Evolutionary conservation across 2,888 invertebrate genomes (phyloP).

Genomic region (Hirtodrosophila alboralis): DNA sequence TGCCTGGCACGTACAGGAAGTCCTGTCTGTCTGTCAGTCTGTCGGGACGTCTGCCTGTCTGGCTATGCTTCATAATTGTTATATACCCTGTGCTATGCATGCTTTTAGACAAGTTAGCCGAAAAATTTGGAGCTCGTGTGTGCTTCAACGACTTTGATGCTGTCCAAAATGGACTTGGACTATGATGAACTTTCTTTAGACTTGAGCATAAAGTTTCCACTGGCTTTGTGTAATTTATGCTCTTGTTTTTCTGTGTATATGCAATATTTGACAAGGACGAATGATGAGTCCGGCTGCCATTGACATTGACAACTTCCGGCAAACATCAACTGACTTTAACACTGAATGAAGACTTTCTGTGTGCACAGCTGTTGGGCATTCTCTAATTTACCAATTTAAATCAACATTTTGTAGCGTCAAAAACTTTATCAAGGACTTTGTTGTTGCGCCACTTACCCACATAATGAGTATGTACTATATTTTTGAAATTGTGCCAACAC

Average conservation of each 20-base stretch:
- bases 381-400: conserved; percentile 76
- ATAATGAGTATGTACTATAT: conserved; percentile 68
- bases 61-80: conserved; percentile 64
- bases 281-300: conserved; percentile 31
- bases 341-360: conserved; percentile 14
- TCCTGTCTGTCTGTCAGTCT: conserved; percentile 8
- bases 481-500: conserved; percentile 63
- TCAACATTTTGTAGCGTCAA: conserved; percentile 62
- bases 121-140: conserved; percentile 35
- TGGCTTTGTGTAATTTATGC: conserved; percentile 71
- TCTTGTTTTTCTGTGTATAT: conserved; percentile 55
- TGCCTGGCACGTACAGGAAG: conserved; percentile 45
- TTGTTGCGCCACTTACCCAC: conserved; percentile 40
- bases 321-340: conserved; percentile 47
- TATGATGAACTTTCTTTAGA: conserved; percentile 56
- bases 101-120: conserved; percentile 48
- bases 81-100: conserved; percentile 51
- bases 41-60: too few species aligned
- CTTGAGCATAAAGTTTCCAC: conserved; percentile 33
- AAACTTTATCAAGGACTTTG: conserved; percentile 43
- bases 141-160: conserved; percentile 66
- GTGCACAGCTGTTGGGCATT: conserved; percentile 47
- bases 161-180: conserved; percentile 48
- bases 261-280: conserved; percentile 35
- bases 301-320: conserved; percentile 72